These are phyloP conservation scores for Drosophila flavopinicola DNA, from an alignment of 2,888 invertebrate genomes.

Conservation along the genomic window DNA sequence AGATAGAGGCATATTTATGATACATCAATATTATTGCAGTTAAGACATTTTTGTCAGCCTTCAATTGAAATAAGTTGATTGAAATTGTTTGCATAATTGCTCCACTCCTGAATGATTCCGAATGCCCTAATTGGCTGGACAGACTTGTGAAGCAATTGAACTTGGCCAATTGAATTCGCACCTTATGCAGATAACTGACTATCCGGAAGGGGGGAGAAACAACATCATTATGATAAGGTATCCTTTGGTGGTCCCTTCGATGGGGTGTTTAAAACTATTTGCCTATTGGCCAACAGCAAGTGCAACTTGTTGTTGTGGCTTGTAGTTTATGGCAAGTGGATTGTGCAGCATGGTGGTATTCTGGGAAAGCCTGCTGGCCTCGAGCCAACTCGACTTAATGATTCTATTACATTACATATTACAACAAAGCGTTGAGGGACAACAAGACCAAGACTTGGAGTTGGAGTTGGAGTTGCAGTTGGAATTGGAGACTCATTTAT, in stretches of 20 bases:
- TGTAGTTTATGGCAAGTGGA: slow-evolving; percentile 18
- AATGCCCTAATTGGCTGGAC: slow-evolving; percentile 19
- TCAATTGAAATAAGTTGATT: no score
- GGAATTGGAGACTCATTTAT: slow-evolving; percentile 40
- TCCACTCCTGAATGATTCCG: not conserved
- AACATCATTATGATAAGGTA: not conserved
- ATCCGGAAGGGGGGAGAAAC: no score
- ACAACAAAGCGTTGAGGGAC: slow-evolving; percentile 32
- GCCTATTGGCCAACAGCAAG: slow-evolving; percentile 58
- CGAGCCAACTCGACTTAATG: slow-evolving; percentile 58
- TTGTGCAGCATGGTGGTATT: slow-evolving; percentile 59
- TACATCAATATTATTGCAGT: no score
- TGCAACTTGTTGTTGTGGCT: slow-evolving; percentile 15
- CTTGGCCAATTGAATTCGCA: slow-evolving; percentile 56
- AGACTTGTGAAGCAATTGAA: slow-evolving; percentile 24
- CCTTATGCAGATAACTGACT: slow-evolving; percentile 80
- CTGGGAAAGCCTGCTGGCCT: slow-evolving; percentile 44
- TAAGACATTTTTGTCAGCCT: no score
- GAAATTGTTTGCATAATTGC: not conserved
- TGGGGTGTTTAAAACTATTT: slow-evolving; percentile 64
- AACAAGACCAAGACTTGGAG: not conserved
- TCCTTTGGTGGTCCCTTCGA: slow-evolving; percentile 34
- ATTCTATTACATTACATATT: slow-evolving; percentile 74
- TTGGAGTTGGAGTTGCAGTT: not conserved
- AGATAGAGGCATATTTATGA: no score